phyloP scores from a whole-genome alignment of 1,140 invertebrate species.

The Nylanderia fulva region DNA sequence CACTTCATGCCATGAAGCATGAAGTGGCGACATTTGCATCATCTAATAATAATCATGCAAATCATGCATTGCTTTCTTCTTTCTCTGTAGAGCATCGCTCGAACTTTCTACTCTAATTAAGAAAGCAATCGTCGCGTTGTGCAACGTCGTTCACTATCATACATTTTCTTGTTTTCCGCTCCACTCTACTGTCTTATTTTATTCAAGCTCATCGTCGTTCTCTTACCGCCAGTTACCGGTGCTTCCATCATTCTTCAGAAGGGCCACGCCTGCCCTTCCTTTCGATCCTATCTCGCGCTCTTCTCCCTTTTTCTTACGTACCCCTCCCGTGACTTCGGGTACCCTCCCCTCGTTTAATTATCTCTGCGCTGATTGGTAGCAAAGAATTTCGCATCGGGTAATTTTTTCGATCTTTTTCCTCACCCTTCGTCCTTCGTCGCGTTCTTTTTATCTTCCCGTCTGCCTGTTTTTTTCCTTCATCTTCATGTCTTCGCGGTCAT shows the following conservation, averaged over 20 bases:
- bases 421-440: slow-evolving; percentile 43
- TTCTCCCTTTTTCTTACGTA: slow-evolving; percentile 70
- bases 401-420: slow-evolving; percentile 80
- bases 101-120: no score
- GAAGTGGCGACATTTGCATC: no score
- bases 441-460: neutral
- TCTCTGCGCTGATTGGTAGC: slow-evolving; percentile 84
- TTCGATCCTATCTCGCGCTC: slow-evolving; percentile 81
- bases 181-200: slow-evolving; percentile 67
- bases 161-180: slow-evolving; percentile 61
- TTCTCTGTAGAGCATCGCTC: no score
- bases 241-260: slow-evolving; percentile 82
- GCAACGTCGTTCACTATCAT: slow-evolving; percentile 50
- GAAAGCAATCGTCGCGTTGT: neutral
- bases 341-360: slow-evolving; percentile 84
- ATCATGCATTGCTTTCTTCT: no score
- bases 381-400: slow-evolving; percentile 83
- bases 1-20: no score
- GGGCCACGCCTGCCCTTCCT: slow-evolving; percentile 82
- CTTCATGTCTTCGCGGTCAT: slow-evolving; percentile 24
- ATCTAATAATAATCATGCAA: no score
- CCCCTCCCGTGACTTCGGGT: slow-evolving; percentile 60
- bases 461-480: slow-evolving; percentile 8
- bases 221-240: slow-evolving; percentile 78
- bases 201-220: slow-evolving; percentile 75